Evolutionary conservation across 2,113 vertebrate genomes (phyloP).

Genomic region (Buteo buteo): DNA sequence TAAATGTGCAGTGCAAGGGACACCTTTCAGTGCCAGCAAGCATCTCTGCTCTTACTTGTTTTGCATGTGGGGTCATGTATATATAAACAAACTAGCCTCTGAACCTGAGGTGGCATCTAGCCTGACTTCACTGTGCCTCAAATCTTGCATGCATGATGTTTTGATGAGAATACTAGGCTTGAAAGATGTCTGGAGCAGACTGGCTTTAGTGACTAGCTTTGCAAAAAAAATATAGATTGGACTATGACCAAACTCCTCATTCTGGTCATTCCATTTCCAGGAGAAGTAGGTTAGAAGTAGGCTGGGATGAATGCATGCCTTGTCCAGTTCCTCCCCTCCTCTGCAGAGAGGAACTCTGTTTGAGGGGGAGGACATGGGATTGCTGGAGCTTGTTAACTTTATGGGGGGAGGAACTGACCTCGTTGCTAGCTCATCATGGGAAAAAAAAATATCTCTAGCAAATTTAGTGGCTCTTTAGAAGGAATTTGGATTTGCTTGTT

Average conservation of each 20-base stretch:
- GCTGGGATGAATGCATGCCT: neutral
- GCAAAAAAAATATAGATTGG: neutral
- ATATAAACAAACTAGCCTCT: neutral
- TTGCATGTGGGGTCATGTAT: neutral
- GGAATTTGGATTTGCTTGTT: neutral
- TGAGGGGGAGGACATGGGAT: neutral
- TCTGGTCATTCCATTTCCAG: slow-evolving; percentile 30
- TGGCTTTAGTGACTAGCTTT: neutral
- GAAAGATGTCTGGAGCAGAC: neutral
- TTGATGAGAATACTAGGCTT: neutral
- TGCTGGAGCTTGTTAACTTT: neutral
- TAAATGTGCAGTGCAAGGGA: neutral
- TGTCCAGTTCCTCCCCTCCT: neutral
- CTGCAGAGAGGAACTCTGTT: neutral
- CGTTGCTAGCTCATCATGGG: neutral
- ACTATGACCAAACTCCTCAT: neutral
- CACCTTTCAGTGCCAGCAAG: neutral
- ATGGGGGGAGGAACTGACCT: neutral
- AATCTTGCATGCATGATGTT: neutral
- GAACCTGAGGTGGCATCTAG: neutral
- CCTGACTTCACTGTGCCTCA: neutral
- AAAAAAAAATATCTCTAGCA: neutral
- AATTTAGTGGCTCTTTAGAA: neutral
- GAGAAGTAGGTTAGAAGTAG: slow-evolving; percentile 24
- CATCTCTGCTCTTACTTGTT: neutral